Base-by-base conservation (phyloP, 2,797 vertebrate genomes). In the Crypturellus tataupa region DNA sequence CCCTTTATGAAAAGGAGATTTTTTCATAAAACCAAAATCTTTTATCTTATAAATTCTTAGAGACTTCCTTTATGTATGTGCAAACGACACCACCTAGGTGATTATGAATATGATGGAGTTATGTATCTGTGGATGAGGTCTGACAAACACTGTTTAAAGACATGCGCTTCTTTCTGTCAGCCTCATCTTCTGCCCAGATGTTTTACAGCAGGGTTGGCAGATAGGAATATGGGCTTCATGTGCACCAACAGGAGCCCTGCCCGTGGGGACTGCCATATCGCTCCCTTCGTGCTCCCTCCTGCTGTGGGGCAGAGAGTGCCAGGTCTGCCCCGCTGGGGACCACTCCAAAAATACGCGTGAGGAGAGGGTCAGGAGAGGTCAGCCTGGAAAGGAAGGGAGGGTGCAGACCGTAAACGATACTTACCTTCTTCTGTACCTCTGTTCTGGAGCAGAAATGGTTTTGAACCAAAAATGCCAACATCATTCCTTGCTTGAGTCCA, bases 261-360 rank as follows among this genome's bases (percentile, higher is more conserved):
- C 40, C 9, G 5, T 35, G n/a, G 51, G n/a, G 27, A 25, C 35
- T 47, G 60, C 5, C 75, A 47, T 39, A 69, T 9, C 2, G 0
- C 23, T 51, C 20, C 33, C 1, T 0, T 53, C 39, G 2, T 9
- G 24, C 19, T 0, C 0, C 51, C 53, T 12, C n/a, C 60, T 31
- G 35, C 59, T n/a, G 47, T 8, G 37, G 21, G 49, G 29, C 23
- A 16, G 39, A 53, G 39, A 25, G 21, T 78, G 35, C 47, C 42
- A 33, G 44, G 47, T 60, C 63, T 71, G 35, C 12, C 24, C 53
- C 37, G 25, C 49, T 42, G 35, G 25, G 31, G 46, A 15, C 42
- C 8, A 2, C 60, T 77, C 1, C 63, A 31, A 12, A 0, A 42
- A 27, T 37, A 7, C 0, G 2, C 4, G 23, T 1, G 5, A 62